Evolutionary conservation across 2,797 vertebrate genomes (phyloP).

Genomic region (Aplochiton taeniatus): DNA sequence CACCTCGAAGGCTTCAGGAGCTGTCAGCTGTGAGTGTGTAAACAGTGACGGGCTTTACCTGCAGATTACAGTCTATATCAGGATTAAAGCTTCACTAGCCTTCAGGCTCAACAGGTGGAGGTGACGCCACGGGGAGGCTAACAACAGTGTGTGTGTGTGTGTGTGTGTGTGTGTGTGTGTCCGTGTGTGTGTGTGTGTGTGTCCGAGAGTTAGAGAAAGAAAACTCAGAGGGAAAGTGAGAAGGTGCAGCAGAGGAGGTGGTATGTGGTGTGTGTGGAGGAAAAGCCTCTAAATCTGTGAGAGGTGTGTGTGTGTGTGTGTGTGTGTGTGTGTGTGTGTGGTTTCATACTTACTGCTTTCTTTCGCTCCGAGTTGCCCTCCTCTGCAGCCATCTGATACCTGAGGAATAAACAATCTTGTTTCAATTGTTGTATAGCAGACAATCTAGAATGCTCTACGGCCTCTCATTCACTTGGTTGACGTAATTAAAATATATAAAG

Average conservation of each 20-base stretch:
- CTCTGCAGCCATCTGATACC: slow-evolving; percentile 94
- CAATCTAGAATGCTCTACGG: no score
- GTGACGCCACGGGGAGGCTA: slow-evolving; percentile 26
- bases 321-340: not conserved
- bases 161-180: slow-evolving; percentile 1
- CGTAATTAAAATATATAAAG: no score
- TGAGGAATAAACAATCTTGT: slow-evolving; percentile 47
- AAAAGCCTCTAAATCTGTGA: not conserved
- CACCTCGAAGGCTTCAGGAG: no score
- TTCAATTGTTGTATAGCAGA: not conserved
- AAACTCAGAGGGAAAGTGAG: not conserved
- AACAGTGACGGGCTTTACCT: slow-evolving; percentile 34
- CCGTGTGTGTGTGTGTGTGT: not conserved
- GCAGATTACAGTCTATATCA: slow-evolving; percentile 47
- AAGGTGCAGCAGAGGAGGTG: not conserved
- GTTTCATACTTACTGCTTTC: slow-evolving; percentile 75
- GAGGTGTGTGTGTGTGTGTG: not conserved
- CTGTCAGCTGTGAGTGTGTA: slow-evolving; percentile 9
- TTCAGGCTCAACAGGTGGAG: slow-evolving; percentile 17
- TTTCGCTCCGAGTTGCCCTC: slow-evolving; percentile 83
- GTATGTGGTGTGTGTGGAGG: not conserved
- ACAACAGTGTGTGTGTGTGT: not conserved
- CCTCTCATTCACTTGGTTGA: no score
- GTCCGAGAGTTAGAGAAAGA: not conserved
- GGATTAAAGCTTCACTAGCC: slow-evolving; percentile 38